These are phyloP conservation scores for Cuniculus paca DNA, from an alignment of 2,797 vertebrate genomes.

Conservation along the genomic window DNA sequence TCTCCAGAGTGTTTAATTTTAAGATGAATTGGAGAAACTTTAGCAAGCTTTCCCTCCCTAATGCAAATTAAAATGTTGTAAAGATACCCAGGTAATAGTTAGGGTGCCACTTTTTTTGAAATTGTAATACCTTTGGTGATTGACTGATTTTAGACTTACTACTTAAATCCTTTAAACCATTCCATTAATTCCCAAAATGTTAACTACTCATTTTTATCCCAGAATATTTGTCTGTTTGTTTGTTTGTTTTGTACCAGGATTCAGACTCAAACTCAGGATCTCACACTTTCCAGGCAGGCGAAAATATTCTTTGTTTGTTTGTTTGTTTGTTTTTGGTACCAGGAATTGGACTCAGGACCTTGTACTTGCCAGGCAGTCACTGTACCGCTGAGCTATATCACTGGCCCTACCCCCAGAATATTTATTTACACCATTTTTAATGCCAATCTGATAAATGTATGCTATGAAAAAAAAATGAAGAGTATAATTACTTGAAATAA, in stretches of 20 bases:
- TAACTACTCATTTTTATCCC: not conserved
- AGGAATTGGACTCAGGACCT: too few relatives aligned
- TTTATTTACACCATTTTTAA: not conserved
- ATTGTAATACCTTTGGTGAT: not conserved
- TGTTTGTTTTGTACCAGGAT: too few relatives aligned
- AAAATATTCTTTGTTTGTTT: too few relatives aligned
- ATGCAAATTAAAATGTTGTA: slow-evolving; percentile 65
- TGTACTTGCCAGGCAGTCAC: too few relatives aligned
- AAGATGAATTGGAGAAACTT: slow-evolving; percentile 75
- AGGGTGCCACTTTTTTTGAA: slow-evolving; percentile 37
- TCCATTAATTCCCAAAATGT: not conserved
- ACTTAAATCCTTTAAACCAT: slow-evolving; percentile 41
- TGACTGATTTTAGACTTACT: slow-evolving; percentile 18
- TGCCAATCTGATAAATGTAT: not conserved
- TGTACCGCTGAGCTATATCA: too few relatives aligned
- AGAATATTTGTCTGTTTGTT: not conserved
- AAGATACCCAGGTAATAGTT: slow-evolving; percentile 63
- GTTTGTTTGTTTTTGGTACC: too few relatives aligned
- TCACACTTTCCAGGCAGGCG: too few relatives aligned
- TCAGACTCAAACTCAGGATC: too few relatives aligned
- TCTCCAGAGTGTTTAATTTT: slow-evolving; percentile 80
- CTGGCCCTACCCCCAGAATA: not conserved
- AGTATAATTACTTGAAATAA: not conserved
- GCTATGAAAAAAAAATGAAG: not conserved
- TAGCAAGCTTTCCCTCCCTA: slow-evolving; percentile 23